A percentile compares a stretch with the other conserved stretches of the same genome.
Evolutionary conservation across 2,888 invertebrate genomes (phyloP).

Genomic region (Capitulum mitella): DNA sequence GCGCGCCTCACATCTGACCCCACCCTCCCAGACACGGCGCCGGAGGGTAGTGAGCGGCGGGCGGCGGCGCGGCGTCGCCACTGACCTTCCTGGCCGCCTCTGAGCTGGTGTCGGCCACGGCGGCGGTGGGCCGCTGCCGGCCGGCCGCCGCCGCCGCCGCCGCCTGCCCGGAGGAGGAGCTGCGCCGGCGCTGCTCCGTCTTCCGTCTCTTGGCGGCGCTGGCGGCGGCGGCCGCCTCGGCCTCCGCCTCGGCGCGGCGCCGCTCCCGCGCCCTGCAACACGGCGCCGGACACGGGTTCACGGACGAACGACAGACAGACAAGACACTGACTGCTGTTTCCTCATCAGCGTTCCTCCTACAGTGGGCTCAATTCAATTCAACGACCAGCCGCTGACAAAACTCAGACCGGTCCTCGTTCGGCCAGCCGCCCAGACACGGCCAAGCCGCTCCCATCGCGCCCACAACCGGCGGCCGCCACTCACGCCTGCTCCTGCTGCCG

Average conservation of each 20-base stretch:
- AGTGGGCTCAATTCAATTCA: too few relatives aligned
- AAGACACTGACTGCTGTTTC: too few relatives aligned
- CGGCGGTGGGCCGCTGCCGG: neutral
- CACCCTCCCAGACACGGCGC: too few relatives aligned
- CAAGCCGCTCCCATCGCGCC: neutral
- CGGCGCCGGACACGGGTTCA: neutral
- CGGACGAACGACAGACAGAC: too few relatives aligned
- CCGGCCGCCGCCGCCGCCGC: neutral
- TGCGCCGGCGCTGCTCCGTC: neutral
- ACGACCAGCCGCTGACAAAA: too few relatives aligned
- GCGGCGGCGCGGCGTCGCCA: too few relatives aligned
- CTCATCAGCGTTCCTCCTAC: too few relatives aligned
- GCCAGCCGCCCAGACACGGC: too few relatives aligned
- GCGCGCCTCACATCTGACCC: too few relatives aligned
- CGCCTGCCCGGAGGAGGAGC: neutral
- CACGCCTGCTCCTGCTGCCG: slow-evolving; percentile 2
- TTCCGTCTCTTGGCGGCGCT: neutral
- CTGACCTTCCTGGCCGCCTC: neutral
- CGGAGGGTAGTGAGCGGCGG: too few relatives aligned
- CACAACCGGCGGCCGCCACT: neutral
- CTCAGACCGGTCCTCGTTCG: too few relatives aligned
- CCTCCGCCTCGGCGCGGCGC: neutral
- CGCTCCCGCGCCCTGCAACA: neutral
- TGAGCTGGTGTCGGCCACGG: neutral
- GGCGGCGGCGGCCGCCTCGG: neutral